Evolutionary conservation across 2,888 invertebrate species (phyloP), one percentile per base, ranked within the genome.

Genomic region (Coelinius sp.): DNA sequence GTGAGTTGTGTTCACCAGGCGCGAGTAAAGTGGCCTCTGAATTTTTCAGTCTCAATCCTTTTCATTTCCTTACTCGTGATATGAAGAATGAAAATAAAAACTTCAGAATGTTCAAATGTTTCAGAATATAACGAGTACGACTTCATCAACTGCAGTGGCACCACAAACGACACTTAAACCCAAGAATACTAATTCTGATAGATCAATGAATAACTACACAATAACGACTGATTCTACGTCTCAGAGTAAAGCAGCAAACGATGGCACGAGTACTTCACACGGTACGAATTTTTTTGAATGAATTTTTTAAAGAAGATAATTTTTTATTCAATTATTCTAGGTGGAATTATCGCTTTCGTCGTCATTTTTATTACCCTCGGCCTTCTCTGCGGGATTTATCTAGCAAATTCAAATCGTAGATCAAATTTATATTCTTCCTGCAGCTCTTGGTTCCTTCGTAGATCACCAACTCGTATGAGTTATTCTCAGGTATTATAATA

Each of bases 401-500:
- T 84, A 27, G 78, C 80, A 46, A 79, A 81, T 75, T 78, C 80
- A 1, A 74, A 73, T 17, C 77, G 81, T 56, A 77, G 81, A 73
- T 41, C 75, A 2, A 77, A 78, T 8, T 66, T 81, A 3, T 78
- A 78, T n/a, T 70, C 75, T 12, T 81, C 78, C 64, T 70, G 75
- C 46, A 78, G 77, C 52, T 77, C 77, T 4, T 70, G 75, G 38
- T 70, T 71, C 8, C 76, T 77, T n/a, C 77, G 79, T 22, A 77
- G 78, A 62, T 70, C 77, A 38, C 75, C 76, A 52, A 78, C 81
- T 49, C 78, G 82, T 1, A 84, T 84, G 41, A 81, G 82, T 41
- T 85, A 85, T 71, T 83, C 81, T 62, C 82, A 83, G 78, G 85
- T 85, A 77, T 31, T n/a, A 14, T 46, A 27, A 44, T 46, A n/a